Evolutionary conservation across 2,888 invertebrate genomes (phyloP), one percentile per base, ranked within the genome.

Genomic region (Pyrrhia umbra): DNA sequence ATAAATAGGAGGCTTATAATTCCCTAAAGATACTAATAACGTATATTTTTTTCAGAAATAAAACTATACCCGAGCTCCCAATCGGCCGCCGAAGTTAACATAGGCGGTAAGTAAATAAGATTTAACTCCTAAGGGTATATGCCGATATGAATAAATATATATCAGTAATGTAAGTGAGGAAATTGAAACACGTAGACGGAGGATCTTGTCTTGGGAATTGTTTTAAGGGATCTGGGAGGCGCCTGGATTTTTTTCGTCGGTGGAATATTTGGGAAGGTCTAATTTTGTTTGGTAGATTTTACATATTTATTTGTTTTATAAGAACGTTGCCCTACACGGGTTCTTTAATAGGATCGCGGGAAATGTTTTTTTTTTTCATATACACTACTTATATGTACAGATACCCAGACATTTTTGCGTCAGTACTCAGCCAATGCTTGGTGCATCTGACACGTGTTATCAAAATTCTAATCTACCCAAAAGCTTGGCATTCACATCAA

Each of bases 61-160:
- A 89, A 89, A 79, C 80, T 89, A 42, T 88, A 90, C 59, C 86
- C 87, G 0, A 90, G 88, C 61, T 87, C 88, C 1, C 84, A 88
- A 77, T 85, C 89, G 20, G 79, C 88, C 6, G 80, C 85, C 8
- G 87, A 86, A 74, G 87, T 90, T 57, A 85, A 82, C 63, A 74
- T 85, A 57, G 83, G 82, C 68, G 85, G 85, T 84, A 74, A 85
- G 86, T 81, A 74, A 70, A 75, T 75, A 78, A 66, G 74, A 79
- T 75, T 79, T 73, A 71, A 81, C 54, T 75, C 80, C 80, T 69
- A 13, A 40, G 77, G 79, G 80, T 64, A 65, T 74, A 46, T 71
- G 80, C 68, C 70, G 52, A 75, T 74, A 80, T 79, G 70, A 79
- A 80, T 79, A 81, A 79, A 77, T 74, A 75, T 68, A 70, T 65